phyloP scores from a whole-genome alignment of 2,113 vertebrate genomes.

The Stegastes partitus region DNA sequence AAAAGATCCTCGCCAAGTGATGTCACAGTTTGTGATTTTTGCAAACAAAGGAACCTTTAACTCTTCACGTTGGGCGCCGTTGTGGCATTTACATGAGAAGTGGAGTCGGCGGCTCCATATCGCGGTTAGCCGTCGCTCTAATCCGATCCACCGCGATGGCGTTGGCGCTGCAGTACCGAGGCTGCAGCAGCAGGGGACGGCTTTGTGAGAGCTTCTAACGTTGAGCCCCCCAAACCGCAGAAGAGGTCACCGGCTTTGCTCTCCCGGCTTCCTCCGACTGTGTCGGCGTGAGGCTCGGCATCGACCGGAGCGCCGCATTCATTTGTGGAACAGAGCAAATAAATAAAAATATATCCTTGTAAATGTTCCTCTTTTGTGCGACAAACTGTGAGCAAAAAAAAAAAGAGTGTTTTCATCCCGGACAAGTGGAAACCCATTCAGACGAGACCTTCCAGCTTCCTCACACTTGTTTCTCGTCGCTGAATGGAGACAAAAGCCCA shows the following conservation, averaged over 20 bases:
- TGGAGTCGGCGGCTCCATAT: conserved; percentile 86
- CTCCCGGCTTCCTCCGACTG: conserved; percentile 89
- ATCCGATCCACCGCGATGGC: conserved; percentile 92
- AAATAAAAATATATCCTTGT: conserved; percentile 11
- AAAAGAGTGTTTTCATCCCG: not conserved
- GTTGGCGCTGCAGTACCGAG: conserved; percentile 85
- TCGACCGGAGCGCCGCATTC: conserved; percentile 87
- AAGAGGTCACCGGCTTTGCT: conserved; percentile 88
- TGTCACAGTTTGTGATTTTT: conserved; percentile 87
- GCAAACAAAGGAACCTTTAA: conserved; percentile 87
- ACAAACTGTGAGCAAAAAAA: not conserved
- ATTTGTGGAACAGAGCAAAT: conserved; percentile 64
- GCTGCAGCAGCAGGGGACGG: conserved; percentile 89
- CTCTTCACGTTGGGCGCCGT: conserved; percentile 86
- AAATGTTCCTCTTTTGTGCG: conserved; percentile 26
- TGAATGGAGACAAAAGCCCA: conserved; percentile 23
- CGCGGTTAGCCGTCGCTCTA: conserved; percentile 89
- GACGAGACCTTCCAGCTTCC: conserved; percentile 18
- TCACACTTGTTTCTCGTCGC: conserved; percentile 4
- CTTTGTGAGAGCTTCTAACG: conserved; percentile 90
- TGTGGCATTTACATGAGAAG: conserved; percentile 94
- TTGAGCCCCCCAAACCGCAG: conserved; percentile 85
- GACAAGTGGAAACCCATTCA: conserved; percentile 21
- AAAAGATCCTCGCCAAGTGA: conserved; percentile 73
- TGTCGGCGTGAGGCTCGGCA: conserved; percentile 88